Evolutionary conservation across 2,888 invertebrate species (phyloP).

Genomic region (Julus scandinavius): DNA sequence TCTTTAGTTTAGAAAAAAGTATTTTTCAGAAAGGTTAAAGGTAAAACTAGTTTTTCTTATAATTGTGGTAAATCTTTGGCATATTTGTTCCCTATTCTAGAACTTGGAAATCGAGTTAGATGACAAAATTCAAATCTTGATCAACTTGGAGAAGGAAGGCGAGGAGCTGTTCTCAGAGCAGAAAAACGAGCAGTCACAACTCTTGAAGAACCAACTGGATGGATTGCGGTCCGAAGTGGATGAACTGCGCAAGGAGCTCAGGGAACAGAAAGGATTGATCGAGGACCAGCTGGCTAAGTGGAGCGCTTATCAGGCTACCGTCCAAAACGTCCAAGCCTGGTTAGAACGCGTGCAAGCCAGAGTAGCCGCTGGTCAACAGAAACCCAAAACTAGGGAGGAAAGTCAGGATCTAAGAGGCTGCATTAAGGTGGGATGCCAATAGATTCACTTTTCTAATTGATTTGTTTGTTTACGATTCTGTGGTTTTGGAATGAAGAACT

Average conservation of each 20-base stretch:
- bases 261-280: conserved; percentile 75
- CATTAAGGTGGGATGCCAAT: neutral
- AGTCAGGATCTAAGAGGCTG: conserved; percentile 47
- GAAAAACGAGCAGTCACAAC: conserved; percentile 75
- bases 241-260: conserved; percentile 79
- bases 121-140: conserved; percentile 79
- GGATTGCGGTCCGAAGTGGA: conserved; percentile 80
- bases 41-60: too few species aligned
- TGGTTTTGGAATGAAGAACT: neutral
- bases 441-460: neutral
- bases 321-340: conserved; percentile 87
- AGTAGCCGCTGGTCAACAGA: conserved; percentile 65
- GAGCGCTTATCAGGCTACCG: conserved; percentile 81
- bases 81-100: conserved; percentile 63
- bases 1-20: too few species aligned
- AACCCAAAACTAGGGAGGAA: conserved; percentile 48
- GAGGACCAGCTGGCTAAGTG: conserved; percentile 82
- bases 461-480: neutral
- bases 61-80: neutral
- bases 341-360: conserved; percentile 88
- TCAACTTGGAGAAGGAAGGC: conserved; percentile 80
- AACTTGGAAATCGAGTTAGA: conserved; percentile 79
- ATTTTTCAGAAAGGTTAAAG: too few species aligned
- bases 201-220: conserved; percentile 79
- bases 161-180: conserved; percentile 71